These are phyloP conservation scores for Ditylenchus dipsaci DNA, from an alignment of 1,140 invertebrate genomes.

Conservation along the genomic window DNA sequence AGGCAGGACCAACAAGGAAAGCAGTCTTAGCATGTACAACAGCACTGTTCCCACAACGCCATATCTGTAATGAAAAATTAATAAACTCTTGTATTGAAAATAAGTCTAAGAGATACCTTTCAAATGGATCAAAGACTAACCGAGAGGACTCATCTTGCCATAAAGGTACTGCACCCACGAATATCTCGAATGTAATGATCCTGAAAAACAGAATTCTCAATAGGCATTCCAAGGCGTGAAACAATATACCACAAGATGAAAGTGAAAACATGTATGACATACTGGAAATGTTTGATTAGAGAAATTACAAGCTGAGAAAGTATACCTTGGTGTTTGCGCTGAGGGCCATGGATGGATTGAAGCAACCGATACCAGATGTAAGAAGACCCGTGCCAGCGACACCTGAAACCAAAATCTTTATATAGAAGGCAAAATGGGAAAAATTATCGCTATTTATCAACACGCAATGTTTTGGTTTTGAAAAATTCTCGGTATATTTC, in stretches of 20 bases:
- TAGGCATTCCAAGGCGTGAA: too few relatives aligned
- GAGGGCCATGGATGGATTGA: background rate
- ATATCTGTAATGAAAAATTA: slow-evolving; percentile 46
- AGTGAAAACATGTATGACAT: slow-evolving; percentile 73
- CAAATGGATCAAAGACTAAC: slow-evolving; percentile 26
- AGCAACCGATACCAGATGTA: background rate
- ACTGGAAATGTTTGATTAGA: slow-evolving; percentile 65
- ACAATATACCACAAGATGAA: slow-evolving; percentile 66
- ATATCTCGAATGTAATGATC: slow-evolving; percentile 73
- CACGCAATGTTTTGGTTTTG: too few relatives aligned
- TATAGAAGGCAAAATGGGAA: too few relatives aligned
- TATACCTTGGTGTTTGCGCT: slow-evolving; percentile 6
- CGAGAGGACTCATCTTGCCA: slow-evolving; percentile 26
- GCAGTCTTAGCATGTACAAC: slow-evolving; percentile 74
- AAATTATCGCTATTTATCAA: too few relatives aligned
- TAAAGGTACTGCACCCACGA: slow-evolving; percentile 73
- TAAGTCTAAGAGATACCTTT: slow-evolving; percentile 30
- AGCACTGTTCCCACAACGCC: slow-evolving; percentile 62
- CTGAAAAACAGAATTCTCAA: too few relatives aligned
- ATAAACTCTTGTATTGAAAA: background rate
- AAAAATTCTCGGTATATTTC: too few relatives aligned
- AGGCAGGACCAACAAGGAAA: slow-evolving; percentile 74
- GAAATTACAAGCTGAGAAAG: background rate
- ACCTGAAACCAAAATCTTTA: background rate
- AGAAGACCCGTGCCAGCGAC: background rate